Conservation (phyloP, 2,888 invertebrate genomes). For the Pollenia amentaria region DNA sequence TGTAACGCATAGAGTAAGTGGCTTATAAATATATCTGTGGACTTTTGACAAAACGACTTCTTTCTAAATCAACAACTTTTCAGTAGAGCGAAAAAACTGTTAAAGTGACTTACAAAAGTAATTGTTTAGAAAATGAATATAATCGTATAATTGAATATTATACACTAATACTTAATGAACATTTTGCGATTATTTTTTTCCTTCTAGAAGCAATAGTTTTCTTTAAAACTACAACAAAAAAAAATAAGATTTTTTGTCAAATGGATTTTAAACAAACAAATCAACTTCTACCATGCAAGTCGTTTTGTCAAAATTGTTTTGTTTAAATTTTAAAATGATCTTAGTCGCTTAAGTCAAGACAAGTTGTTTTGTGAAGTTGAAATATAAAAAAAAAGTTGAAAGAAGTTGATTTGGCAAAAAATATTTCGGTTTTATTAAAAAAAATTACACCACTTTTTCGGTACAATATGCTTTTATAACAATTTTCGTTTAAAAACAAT, state of each 20-base stretch:
- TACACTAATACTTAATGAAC: too few species aligned
- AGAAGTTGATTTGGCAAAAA: slow-evolving; percentile 26
- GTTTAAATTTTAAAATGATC: too few species aligned
- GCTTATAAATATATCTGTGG: too few species aligned
- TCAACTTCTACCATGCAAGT: too few species aligned
- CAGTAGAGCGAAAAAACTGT: slow-evolving; percentile 12
- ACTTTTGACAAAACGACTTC: slow-evolving; percentile 15
- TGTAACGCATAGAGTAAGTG: too few species aligned
- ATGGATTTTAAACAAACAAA: too few species aligned
- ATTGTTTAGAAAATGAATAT: not conserved
- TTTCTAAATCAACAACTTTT: not conserved
- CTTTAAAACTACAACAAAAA: not conserved
- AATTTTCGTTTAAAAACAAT: not conserved
- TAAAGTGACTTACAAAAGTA: not conserved
- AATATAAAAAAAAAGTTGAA: slow-evolving; percentile 21
- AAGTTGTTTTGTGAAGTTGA: slow-evolving; percentile 6
- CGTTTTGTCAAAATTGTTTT: too few species aligned
- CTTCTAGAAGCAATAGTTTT: not conserved
- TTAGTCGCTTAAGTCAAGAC: too few species aligned
- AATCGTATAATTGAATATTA: not conserved
- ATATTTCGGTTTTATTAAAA: slow-evolving; percentile 15
- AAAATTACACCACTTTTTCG: not conserved
- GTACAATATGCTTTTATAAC: not conserved
- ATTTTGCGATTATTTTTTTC: not conserved
- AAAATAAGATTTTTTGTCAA: not conserved